A percentile compares a stretch with the other conserved stretches of the same genome.
These are phyloP conservation scores for Heteromyza rotundicornis DNA, from an alignment of 2,888 invertebrate species.

Conservation along the genomic window DNA sequence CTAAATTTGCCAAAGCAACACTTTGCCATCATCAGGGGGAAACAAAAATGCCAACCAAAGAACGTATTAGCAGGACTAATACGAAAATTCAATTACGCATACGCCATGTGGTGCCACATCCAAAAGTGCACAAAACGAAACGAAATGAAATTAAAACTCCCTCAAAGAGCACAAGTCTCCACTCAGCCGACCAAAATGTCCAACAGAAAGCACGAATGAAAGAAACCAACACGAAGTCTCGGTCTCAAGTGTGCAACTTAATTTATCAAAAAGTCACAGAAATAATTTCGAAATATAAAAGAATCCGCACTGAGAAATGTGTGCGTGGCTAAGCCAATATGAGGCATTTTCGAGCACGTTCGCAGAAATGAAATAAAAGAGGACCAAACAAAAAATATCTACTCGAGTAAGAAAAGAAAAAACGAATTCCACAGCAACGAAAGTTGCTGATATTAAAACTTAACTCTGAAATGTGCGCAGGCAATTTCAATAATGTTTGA, in stretches of 20 bases:
- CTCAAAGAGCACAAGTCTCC: not conserved
- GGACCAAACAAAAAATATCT: not conserved
- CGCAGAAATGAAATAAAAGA: not conserved
- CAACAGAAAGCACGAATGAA: not conserved
- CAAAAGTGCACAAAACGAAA: not conserved
- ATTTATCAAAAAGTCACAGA: constrained; percentile 2
- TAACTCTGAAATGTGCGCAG: not conserved
- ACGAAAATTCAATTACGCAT: constrained; percentile 2
- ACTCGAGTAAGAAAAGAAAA: not conserved
- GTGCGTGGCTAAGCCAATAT: too few species aligned
- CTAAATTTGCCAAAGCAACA: too few species aligned
- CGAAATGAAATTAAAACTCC: not conserved
- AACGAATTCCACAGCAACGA: not conserved
- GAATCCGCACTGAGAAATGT: too few species aligned
- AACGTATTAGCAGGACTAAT: too few species aligned
- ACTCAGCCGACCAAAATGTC: not conserved
- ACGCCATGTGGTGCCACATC: constrained; percentile 5
- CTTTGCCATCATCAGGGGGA: too few species aligned
- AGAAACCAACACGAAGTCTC: too few species aligned
- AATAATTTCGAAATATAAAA: not conserved
- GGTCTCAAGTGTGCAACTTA: constrained; percentile 1
- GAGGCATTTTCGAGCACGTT: not conserved
- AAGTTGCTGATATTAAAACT: not conserved
- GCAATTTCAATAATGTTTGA: constrained; percentile 2
- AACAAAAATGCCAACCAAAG: too few species aligned